Evolutionary conservation across 2,797 vertebrate genomes (phyloP).

Genomic region (Rhynchotus rufescens): DNA sequence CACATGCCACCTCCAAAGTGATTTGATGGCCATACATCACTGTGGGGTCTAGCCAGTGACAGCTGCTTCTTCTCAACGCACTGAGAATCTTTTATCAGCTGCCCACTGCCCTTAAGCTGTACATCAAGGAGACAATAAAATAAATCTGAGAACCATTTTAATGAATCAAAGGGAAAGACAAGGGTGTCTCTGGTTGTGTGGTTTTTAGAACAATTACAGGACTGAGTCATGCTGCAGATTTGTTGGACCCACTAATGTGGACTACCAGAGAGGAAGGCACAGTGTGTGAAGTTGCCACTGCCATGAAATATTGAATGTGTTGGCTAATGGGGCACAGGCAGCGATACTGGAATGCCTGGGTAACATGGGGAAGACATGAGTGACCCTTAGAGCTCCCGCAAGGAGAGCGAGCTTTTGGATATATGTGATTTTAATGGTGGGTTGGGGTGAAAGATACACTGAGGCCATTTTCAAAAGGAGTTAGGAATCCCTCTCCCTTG

Average conservation of each 20-base stretch:
- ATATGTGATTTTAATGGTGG: background rate
- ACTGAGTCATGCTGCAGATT: constrained; percentile 54
- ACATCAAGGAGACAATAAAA: constrained; percentile 60
- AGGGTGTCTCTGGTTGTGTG: constrained; percentile 48
- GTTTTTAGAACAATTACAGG: constrained; percentile 66
- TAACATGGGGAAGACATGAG: background rate
- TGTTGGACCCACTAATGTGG: constrained; percentile 29
- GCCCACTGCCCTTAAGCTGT: constrained; percentile 63
- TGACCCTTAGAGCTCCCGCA: background rate
- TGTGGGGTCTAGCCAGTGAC: constrained; percentile 59
- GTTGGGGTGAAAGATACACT: background rate
- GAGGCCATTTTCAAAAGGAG: background rate
- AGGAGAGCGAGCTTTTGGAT: background rate
- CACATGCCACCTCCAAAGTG: constrained; percentile 58
- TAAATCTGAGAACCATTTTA: constrained; percentile 70
- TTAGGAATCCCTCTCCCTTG: background rate
- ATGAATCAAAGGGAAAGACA: constrained; percentile 67
- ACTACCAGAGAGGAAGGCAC: constrained; percentile 12
- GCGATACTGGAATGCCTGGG: background rate
- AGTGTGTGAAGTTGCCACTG: constrained; percentile 10
- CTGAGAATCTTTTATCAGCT: constrained; percentile 66
- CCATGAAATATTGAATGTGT: background rate
- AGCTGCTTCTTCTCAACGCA: constrained; percentile 36
- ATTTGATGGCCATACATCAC: constrained; percentile 64
- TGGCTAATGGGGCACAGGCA: background rate